phyloP scores from a whole-genome alignment of 2,113 vertebrate species.

The Barnardius zonarius region DNA sequence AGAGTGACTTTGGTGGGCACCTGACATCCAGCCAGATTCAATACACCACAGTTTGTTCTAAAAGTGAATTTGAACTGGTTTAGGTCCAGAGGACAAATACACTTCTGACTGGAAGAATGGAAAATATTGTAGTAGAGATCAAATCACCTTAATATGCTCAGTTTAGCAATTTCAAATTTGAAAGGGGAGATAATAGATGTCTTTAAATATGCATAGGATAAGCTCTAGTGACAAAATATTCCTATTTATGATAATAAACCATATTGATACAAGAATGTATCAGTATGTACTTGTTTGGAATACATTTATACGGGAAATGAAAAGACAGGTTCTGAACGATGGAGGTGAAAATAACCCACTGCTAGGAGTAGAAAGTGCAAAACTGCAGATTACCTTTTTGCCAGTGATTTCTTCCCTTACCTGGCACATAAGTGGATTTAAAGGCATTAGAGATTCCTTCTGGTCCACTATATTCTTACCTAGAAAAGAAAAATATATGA shows the following conservation, averaged over 20 bases:
- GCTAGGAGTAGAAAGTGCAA: background rate
- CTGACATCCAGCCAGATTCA: background rate
- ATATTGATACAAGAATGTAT: background rate
- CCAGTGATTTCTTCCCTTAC: background rate
- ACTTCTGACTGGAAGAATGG: background rate
- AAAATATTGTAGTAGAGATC: background rate
- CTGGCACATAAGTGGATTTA: background rate
- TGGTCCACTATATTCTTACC: background rate
- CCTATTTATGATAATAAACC: background rate
- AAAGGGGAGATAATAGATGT: background rate
- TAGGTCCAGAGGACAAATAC: background rate
- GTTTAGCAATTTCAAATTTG: background rate
- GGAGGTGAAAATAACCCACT: background rate
- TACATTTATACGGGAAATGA: background rate
- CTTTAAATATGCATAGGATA: background rate
- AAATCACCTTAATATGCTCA: background rate
- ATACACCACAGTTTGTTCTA: background rate
- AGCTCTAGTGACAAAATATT: background rate
- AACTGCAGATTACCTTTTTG: background rate
- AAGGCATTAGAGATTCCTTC: background rate
- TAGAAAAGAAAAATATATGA: background rate
- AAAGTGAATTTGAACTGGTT: background rate
- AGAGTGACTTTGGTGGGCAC: background rate
- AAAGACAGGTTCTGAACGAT: background rate
- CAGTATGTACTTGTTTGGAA: background rate